These are phyloP conservation scores for Ellobium chinense DNA, from an alignment of 2,888 invertebrate species.

Conservation along the genomic window DNA sequence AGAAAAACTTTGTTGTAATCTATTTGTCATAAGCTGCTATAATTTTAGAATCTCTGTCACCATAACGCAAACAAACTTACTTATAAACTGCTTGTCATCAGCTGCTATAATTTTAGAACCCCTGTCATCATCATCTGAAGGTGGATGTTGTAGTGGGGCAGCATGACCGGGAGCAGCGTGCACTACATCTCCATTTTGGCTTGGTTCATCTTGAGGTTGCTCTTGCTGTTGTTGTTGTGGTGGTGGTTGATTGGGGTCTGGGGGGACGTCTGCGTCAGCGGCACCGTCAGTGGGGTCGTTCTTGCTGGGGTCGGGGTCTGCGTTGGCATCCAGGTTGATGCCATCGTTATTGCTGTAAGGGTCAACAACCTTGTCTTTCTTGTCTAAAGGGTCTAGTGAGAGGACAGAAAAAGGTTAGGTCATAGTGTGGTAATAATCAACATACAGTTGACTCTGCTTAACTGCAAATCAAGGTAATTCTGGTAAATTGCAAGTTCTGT, in stretches of 20 bases:
- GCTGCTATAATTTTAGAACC: conserved; percentile 12
- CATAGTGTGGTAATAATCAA: too few relatives aligned
- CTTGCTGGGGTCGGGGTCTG: neutral
- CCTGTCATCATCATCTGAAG: neutral
- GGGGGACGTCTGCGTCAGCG: neutral
- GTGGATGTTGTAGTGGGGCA: neutral
- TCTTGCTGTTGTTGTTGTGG: neutral
- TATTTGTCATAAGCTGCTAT: conserved; percentile 18
- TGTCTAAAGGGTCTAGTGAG: neutral
- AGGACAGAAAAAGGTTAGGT: neutral
- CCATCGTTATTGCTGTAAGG: neutral
- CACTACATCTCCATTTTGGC: neutral
- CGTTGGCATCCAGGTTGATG: neutral
- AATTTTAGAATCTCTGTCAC: too few relatives aligned
- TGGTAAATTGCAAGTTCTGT: neutral
- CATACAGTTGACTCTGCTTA: neutral
- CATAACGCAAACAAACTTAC: too few relatives aligned
- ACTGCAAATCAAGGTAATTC: neutral
- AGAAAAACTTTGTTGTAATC: conserved; percentile 13
- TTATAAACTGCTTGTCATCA: conserved; percentile 25
- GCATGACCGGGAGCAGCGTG: neutral
- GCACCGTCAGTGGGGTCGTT: neutral
- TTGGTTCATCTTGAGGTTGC: too few relatives aligned
- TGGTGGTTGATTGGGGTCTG: neutral
- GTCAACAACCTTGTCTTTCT: neutral